Evolutionary conservation across 2,113 vertebrate genomes (phyloP), one percentile per base, ranked within the genome.

Genomic region (Myodes glareolus): DNA sequence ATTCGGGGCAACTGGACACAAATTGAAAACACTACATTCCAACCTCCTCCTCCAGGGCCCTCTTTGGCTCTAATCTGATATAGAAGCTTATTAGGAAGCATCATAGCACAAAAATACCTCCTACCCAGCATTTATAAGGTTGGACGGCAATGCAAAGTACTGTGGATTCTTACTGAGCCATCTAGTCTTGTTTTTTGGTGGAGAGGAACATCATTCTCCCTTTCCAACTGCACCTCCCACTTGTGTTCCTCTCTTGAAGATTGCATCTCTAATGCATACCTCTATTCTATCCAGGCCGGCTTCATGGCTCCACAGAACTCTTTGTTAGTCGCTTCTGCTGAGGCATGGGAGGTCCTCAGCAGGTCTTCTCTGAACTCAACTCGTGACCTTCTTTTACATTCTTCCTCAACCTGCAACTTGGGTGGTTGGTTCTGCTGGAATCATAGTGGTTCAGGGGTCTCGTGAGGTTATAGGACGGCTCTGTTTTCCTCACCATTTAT

Each of bases 181-280:
- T 39, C 88, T 42, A 11, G 42, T 27, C 82, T 50, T 84, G 33
- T 39, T 75, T n/a, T 76, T 42, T 72, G 39, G 67, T 42, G 52
- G 92, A 94, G n/a, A 68, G 52, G 52, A 73, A 86, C 47, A 6
- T 55, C 65, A 17, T 4, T 82, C 52, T 17, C n/a, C 72, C 63
- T 78, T 5, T 78, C 81, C 45, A 67, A 3, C 7, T 13, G 61
- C 65, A 12, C 65, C 81, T 91, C 85, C 84, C 45, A 39, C 77
- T 21, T 89, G 86, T 47, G 65, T 73, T 88, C 61, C 89, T 92
- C 50, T 25, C 72, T 94, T 73, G 61, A 81, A 85, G 63, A 89
- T 65, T 7, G 1, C 1, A 1, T 88, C 36, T 90, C 77, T 94
- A 84, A 33, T 36, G 78, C 19, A 0, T 19, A 75, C 14, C 12